Conservation (phyloP, 2,113 vertebrate genomes). For the Corythornis madagascariensis region DNA sequence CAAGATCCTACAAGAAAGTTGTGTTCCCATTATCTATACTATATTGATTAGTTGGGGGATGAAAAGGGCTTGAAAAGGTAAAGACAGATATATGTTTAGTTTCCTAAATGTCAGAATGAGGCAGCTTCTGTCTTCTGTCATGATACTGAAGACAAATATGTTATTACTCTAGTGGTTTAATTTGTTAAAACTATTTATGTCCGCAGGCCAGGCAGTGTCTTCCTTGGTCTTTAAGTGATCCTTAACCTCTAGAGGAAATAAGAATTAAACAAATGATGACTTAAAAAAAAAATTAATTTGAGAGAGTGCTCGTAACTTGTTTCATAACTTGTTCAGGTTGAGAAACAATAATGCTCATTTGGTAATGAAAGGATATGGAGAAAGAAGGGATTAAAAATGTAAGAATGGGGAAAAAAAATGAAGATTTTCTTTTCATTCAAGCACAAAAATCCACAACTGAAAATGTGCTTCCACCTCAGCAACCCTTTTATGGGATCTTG, state of each 20-base stretch:
- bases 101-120: slow-evolving; percentile 45
- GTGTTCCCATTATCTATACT: neutral
- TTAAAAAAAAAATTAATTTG: neutral
- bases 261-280: neutral
- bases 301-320: neutral
- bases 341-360: neutral
- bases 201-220: neutral
- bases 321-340: neutral
- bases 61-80: slow-evolving; percentile 56
- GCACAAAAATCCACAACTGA: neutral
- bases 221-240: neutral
- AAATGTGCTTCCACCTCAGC: slow-evolving; percentile 41
- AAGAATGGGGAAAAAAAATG: neutral
- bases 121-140: slow-evolving; percentile 43
- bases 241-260: slow-evolving; percentile 6
- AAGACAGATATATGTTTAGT: neutral
- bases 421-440: neutral
- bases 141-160: slow-evolving; percentile 18
- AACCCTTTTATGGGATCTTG: slow-evolving; percentile 74
- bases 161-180: neutral
- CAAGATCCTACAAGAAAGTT: neutral
- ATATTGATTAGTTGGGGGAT: slow-evolving; percentile 15
- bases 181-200: slow-evolving; percentile 28
- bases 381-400: neutral
- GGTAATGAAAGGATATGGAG: neutral